Evolutionary conservation across 1,140 invertebrate genomes (phyloP), one percentile per base, ranked within the genome.

Genomic region (Zaprionus vittiger): DNA sequence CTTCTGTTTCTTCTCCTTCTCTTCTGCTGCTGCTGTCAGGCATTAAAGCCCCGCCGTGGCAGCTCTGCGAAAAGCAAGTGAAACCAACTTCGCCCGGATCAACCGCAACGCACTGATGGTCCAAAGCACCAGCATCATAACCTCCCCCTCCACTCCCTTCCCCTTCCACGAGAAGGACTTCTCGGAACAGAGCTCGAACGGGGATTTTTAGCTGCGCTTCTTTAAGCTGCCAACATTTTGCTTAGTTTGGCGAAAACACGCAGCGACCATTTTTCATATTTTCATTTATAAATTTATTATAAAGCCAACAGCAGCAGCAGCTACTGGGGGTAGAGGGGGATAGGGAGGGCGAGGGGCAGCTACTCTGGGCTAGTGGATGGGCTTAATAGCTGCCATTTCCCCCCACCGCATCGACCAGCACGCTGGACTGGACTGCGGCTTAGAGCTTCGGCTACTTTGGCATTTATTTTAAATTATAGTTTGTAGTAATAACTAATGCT

Each of bases 391-490:
- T 67, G 41, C 52, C 44, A 75, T 54, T 64, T 60, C 15, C n/a
- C 52, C 38, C 49, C 17, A 31, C 28, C 54, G 15, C 54, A n/a
- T 24, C 54, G 26, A 56, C 67, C 67, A 62, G 22, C 49, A 61
- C 55, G 57, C 65, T 71, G 61, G 59, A 34, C 61, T 61, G 55
- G 55, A 28, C 80, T 78, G 83, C 73, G 84, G 84, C 74, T 87
- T 87, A 83, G 83, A 80, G 74, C 77, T 75, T 52, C 65, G 83
- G 84, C 84, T 87, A 87, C 83, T 87, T 87, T 89, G 83, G 84
- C 84, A 87, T 87, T 87, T 87, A 89, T 87, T 87, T 87, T 87
- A 89, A 87, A 87, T 87, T 87, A 87, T 87, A 87, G 83, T 87
- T 87, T 49, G 83, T 76, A 80, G 83, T 87, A 86, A 86, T 86